phyloP scores from a whole-genome alignment of 2,888 invertebrate genomes.

The Drosophila yooni region DNA sequence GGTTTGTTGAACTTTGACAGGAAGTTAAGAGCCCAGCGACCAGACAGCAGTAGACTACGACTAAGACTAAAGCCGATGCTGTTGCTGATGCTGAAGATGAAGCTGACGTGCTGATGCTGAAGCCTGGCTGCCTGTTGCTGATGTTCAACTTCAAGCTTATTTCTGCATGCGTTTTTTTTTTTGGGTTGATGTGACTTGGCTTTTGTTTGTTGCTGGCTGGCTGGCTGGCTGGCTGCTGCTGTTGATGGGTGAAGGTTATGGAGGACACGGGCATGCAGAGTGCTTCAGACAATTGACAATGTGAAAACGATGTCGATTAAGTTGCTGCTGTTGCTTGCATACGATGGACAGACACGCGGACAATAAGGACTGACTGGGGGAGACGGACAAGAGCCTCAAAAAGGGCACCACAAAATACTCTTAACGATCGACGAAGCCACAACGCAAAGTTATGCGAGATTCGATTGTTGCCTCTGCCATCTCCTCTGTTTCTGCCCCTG shows the following conservation, averaged over 20 bases:
- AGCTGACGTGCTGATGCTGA: constrained; percentile 31
- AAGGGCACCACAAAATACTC: constrained; percentile 65
- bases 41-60: constrained; percentile 61
- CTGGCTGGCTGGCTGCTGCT: constrained; percentile 39
- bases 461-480: constrained; percentile 42
- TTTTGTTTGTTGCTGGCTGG: constrained; percentile 53
- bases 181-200: constrained; percentile 58
- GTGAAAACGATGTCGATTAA: constrained; percentile 78
- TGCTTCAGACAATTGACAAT: constrained; percentile 77
- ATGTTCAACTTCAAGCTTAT: constrained; percentile 40
- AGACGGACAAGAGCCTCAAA: constrained; percentile 22
- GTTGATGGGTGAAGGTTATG: constrained; percentile 75
- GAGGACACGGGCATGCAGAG: constrained; percentile 71
- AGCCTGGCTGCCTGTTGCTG: constrained; percentile 19
- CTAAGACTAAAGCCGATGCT: constrained; percentile 50
- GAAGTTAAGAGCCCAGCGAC: constrained; percentile 63
- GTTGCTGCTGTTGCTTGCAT: constrained; percentile 75
- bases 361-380: not conserved
- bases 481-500: not conserved
- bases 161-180: constrained; percentile 16
- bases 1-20: constrained; percentile 79
- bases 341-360: constrained; percentile 33
- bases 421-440: constrained; percentile 65
- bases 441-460: constrained; percentile 72
- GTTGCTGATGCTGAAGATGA: constrained; percentile 17